Conservation (phyloP, 1,140 invertebrate genomes). For the Leptinotarsa defecta region DNA sequence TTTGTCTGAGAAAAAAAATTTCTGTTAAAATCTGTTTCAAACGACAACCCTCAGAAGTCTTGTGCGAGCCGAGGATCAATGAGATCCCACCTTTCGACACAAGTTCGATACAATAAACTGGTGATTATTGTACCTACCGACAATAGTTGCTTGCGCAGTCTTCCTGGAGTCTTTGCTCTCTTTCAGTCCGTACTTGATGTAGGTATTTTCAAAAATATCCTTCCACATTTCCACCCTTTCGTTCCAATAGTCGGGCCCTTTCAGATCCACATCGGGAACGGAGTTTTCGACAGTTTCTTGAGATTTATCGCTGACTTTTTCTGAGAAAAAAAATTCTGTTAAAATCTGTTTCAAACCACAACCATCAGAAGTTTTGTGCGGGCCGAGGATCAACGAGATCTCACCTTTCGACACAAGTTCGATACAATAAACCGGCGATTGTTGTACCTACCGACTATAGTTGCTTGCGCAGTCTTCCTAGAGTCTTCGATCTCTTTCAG, state of each 20-base stretch:
- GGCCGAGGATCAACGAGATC: background rate
- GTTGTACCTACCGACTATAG: conserved; percentile 29
- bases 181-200: conserved; percentile 84
- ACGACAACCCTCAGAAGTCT: too few relatives aligned
- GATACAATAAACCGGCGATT: background rate
- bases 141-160: conserved; percentile 27
- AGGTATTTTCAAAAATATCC: conserved; percentile 53
- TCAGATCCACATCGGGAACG: background rate
- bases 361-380: too few relatives aligned
- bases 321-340: background rate
- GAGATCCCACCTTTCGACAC: background rate
- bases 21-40: too few relatives aligned
- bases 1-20: conserved; percentile 15
- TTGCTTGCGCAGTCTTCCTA: conserved; percentile 52
- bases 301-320: conserved; percentile 16
- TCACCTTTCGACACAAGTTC: background rate
- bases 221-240: conserved; percentile 17
- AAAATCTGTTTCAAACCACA: too few relatives aligned
- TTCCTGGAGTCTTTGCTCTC: conserved; percentile 74
- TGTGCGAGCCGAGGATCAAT: background rate
- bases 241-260: conserved; percentile 12
- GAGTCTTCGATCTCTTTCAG: conserved; percentile 78
- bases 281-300: conserved; percentile 14
- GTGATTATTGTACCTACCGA: conserved; percentile 21
- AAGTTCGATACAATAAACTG: background rate